These are phyloP conservation scores for Penaeus japonicus DNA, from an alignment of 1,140 invertebrate species.

Conservation along the genomic window DNA sequence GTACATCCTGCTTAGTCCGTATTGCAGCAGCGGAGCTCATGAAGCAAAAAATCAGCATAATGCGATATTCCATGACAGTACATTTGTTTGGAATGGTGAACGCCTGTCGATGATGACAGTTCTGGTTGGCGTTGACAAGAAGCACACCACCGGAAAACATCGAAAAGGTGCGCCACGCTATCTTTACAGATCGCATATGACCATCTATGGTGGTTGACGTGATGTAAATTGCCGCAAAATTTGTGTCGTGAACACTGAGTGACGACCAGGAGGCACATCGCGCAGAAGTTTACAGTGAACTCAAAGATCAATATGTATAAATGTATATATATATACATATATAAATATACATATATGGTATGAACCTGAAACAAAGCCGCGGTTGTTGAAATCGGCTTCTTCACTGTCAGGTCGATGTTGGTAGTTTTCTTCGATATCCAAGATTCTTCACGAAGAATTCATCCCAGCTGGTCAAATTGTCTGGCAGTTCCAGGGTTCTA, in stretches of 20 bases:
- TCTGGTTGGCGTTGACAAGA: conserved; percentile 2
- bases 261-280: conserved; percentile 27
- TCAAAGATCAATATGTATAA: not conserved
- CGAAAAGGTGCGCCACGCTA: conserved; percentile 11
- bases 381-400: conserved; percentile 35
- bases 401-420: conserved; percentile 48
- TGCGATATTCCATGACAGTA: no score
- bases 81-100: conserved; percentile 34
- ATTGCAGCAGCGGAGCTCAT: no score
- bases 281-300: conserved; percentile 24
- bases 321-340: conserved; percentile 31
- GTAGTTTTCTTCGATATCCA: conserved; percentile 42
- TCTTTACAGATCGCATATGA: conserved; percentile 19
- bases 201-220: not conserved
- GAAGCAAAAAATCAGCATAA: no score
- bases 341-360: conserved; percentile 51
- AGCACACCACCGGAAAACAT: conserved; percentile 33
- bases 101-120: conserved; percentile 25
- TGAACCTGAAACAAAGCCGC: conserved; percentile 36
- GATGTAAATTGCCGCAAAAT: conserved; percentile 12
- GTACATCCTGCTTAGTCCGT: no score
- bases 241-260: conserved; percentile 14
- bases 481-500: conserved; percentile 27
- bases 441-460: conserved; percentile 40
- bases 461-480: conserved; percentile 26